Evolutionary conservation across 1,140 invertebrate species (phyloP).

Genomic region (Lordiphosa mommai): DNA sequence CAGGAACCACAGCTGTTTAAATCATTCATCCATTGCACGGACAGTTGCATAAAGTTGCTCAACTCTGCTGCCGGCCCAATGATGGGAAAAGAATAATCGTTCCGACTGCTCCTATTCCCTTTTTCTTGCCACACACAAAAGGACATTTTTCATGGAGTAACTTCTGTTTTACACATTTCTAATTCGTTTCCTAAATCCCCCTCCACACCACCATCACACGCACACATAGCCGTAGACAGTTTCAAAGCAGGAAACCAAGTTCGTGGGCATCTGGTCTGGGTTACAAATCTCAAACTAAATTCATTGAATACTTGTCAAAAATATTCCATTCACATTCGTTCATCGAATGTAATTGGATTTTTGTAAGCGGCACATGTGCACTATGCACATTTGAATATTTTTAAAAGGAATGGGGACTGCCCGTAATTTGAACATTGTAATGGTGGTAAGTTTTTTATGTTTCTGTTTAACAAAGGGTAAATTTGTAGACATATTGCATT

Average conservation of each 20-base stretch:
- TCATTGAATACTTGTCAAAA: constrained; percentile 77
- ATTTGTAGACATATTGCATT: no score
- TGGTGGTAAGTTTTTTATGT: no score
- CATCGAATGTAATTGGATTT: constrained; percentile 59
- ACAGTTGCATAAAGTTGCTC: constrained; percentile 55
- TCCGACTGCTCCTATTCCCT: constrained; percentile 49
- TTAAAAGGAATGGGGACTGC: no score
- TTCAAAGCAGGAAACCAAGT: constrained; percentile 1
- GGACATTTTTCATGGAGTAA: constrained; percentile 57
- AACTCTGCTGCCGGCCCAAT: constrained; percentile 25
- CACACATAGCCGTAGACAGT: neutral
- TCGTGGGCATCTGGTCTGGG: constrained; percentile 16
- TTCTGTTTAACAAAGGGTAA: no score
- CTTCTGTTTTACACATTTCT: constrained; percentile 77
- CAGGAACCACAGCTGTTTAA: constrained; percentile 35
- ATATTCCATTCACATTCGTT: constrained; percentile 44
- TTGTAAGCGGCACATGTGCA: constrained; percentile 57
- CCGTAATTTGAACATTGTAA: no score
- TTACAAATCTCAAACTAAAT: constrained; percentile 71
- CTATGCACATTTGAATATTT: constrained; percentile 61
- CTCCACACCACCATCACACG: neutral
- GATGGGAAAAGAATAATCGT: constrained; percentile 62
- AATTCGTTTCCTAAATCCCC: constrained; percentile 53
- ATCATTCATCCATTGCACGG: constrained; percentile 61
- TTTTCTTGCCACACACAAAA: constrained; percentile 30